Base-by-base conservation (phyloP, 2,888 invertebrate species). In the Andrena chrysosceles region DNA sequence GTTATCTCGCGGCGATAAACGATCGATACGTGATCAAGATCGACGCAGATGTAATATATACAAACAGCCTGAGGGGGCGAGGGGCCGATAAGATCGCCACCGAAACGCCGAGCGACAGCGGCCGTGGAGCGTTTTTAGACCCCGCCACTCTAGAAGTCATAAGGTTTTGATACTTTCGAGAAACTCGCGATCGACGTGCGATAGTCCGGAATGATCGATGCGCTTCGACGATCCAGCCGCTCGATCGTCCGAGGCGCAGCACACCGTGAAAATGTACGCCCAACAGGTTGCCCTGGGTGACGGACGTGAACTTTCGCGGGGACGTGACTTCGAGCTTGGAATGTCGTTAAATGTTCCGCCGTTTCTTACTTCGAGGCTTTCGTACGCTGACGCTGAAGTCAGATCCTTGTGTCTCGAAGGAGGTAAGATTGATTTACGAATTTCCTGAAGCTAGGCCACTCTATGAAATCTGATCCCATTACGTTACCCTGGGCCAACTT, bases 1-100 rank as follows among this genome's bases (percentile, higher is more conserved):
- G 80, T 89, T 87, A 87, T 89, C 84, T 76, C 72, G 60, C 26
- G 42, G 26, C 77, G 81, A 88, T 85, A 85, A 83, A 75, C 42
- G 83, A 89, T 88, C 86, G 86, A 85, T 88, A 67, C 78, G 56
- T 29, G 73, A 77, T 74, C 75, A 73, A 86, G 77, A 88, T 78
- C 75, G 76, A 69, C 77, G 62, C 73, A 49, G 75, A 72, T 74
- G 66, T 77, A 82, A 86, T 56, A 20, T 84, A 62, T 80, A 78
- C 81, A 87, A 86, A 89, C 77, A 86, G 77, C 77, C 64, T 29
- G 10, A 66, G 7, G 66, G 31, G 16, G 29, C 29, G 48, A 48
- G 48, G 26, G 23, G 33, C 42, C 70, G 86, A 86, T 85, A 83
- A 81, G 75, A 85, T 84, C 86, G 26, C 42, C 42, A 13, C 1